Base-by-base conservation (phyloP, 2,888 invertebrate species). In the Agonopterix heracliana region DNA sequence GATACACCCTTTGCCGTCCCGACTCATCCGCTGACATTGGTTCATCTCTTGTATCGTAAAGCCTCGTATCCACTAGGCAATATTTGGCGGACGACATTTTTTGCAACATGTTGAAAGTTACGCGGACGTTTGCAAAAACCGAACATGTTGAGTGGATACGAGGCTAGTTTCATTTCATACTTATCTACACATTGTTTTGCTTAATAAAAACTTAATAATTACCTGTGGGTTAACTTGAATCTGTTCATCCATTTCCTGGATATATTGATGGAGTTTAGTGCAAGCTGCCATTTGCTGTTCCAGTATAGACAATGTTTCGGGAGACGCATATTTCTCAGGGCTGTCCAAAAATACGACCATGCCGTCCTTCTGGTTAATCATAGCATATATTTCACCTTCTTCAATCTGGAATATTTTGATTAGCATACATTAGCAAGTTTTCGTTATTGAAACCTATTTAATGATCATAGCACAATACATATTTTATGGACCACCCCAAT, bases 281-380 rank as follows among this genome's bases (percentile, higher is more conserved):
- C 96, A 96, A 34, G 93, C 90, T 34, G 93, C 92, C 92, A 96
- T 93, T 88, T 96, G 93, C 69, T 94, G 93, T 83, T 98, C 97
- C 53, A 98, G 84, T 55, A 94, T 92, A 65, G 94, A 93, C 68
- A 98, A 90, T 86, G 98, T 97, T 68, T 92, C 92, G 0, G 97
- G 95, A 55, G 96, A 95, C 65, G 97, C 95, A 78, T 96, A 98
- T 78, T 97, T 97, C 75, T 98, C 98, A 9, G 98, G 98, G 78
- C 96, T 96, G 71, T 98, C 98, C 63, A 96, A 93, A 77, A 99
- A 99, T 48, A 97, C 92, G 11, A 99, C 98, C 98, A 98, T 98
- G 10, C 98, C 98, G 84, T 98, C 98, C 80, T 96, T 96, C 86
- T 98, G 97, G 87, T 98, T 98, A 60, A 99, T 98, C 67, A 96